These are phyloP conservation scores for Coelopa frigida DNA, from an alignment of 1,140 invertebrate genomes.

Conservation along the genomic window DNA sequence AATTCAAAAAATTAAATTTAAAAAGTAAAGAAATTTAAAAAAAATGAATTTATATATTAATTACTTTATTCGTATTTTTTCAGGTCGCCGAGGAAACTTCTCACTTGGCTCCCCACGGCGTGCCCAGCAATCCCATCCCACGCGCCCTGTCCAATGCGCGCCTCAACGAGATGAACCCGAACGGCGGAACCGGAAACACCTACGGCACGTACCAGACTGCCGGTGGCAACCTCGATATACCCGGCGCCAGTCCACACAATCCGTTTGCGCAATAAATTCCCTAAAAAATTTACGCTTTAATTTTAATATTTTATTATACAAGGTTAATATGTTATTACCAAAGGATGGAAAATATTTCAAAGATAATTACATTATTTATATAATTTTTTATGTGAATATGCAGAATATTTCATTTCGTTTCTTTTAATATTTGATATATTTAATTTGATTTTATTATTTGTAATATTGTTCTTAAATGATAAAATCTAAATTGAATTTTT, in stretches of 20 bases:
- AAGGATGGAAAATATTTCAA: background rate
- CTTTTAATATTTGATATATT: background rate
- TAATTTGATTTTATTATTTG: background rate
- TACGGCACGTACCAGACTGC: constrained; percentile 67
- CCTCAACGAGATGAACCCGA: constrained; percentile 59
- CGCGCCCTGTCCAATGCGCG: constrained; percentile 77
- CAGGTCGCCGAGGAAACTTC: constrained; percentile 74
- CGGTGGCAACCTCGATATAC: constrained; percentile 58
- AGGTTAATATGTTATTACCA: background rate
- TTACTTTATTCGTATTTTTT: constrained; percentile 1
- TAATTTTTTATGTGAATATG: constrained; percentile 10
- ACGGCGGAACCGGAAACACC: constrained; percentile 47
- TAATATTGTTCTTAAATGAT: background rate
- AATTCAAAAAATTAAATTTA: too few relatives aligned
- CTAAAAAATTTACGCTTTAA: constrained; percentile 2
- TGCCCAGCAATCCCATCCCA: constrained; percentile 89
- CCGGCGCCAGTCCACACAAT: constrained; percentile 46
- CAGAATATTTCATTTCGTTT: background rate
- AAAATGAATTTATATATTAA: background rate
- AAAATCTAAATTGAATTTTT: too few relatives aligned
- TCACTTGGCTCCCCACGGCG: constrained; percentile 89
- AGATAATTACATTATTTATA: background rate
- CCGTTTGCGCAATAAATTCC: constrained; percentile 34
- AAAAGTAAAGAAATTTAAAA: too few relatives aligned
- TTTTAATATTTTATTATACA: background rate